phyloP scores from a whole-genome alignment of 2,113 vertebrate species.

The Caretta caretta region DNA sequence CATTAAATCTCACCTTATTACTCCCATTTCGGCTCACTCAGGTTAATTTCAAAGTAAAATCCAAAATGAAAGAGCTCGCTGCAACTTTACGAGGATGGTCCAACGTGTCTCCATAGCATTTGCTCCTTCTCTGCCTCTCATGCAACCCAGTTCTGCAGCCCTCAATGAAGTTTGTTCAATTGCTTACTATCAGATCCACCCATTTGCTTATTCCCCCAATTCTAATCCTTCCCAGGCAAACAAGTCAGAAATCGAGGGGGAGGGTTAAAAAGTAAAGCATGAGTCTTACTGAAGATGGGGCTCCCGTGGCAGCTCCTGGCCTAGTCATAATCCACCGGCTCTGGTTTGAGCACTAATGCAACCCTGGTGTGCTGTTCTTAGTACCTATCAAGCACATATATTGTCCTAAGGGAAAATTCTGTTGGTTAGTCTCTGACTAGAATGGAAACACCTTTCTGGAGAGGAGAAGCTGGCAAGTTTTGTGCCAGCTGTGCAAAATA shows the following conservation, averaged over 20 bases:
- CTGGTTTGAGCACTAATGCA: not conserved
- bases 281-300: not conserved
- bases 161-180: not conserved
- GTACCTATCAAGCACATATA: not conserved
- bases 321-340: not conserved
- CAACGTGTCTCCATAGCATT: not conserved
- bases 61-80: not conserved
- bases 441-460: not conserved
- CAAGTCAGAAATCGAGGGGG: not conserved
- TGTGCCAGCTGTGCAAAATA: fast-evolving
- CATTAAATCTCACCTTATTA: not conserved
- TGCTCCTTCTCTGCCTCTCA: not conserved
- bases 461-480: not conserved
- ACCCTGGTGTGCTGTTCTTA: not conserved
- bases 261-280: not conserved
- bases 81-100: not conserved
- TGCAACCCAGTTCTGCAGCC: not conserved
- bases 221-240: not conserved
- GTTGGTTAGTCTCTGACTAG: not conserved
- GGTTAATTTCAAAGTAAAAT: not conserved
- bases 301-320: not conserved
- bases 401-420: not conserved
- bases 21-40: not conserved
- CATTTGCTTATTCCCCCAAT: not conserved
- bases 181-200: not conserved